Evolutionary conservation across 1,140 invertebrate species (phyloP), one percentile per base, ranked within the genome.

Genomic region (Xylocopa sonorina): DNA sequence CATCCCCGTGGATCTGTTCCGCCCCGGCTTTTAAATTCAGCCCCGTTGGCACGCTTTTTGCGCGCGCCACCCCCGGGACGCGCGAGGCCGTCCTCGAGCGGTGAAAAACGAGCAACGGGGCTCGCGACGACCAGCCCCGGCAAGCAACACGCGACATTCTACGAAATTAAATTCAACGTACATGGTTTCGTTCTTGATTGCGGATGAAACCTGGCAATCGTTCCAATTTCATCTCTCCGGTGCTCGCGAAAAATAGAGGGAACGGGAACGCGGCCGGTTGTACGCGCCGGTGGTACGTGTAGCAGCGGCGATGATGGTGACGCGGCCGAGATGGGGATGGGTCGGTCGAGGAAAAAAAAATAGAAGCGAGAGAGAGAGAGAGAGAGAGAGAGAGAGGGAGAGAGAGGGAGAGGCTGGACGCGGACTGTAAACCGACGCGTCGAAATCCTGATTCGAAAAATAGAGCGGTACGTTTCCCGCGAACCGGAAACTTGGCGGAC

Each of bases 401-500:
- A n/a, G n/a, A n/a, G n/a, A n/a, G n/a, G n/a, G n/a, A 46, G 24
- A 32, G 67, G 21, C 7, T 46, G 57, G 14, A 53, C 10, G 34
- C 38, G 55, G 27, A 71, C 46, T 62, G 75, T 60, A 62, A 78
- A 71, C 53, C 66, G 41, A 50, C 67, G 53, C 76, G 76, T 46
- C 68, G 68, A 78, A 78, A 73, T 73, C 21, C 48, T 43, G 67
- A 48, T 73, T 43, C 69, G 77, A 78, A 78, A 73, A 73, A 73
- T 73, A 73, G 69, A 78, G n/a, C 58, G 38, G 41, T 38, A 41
- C 69, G 57, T 51, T 73, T 78, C 46, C 67, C 68, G 58, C 57
- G 76, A 46, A 77, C 66, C 66, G 66, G 66, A 77, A 77, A 77
- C 75, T 77, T 67, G 66, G 75, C 55, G 75, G 38, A 77, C 43